These are phyloP conservation scores for Lethenteron camtschaticum DNA, from an alignment of 2,113 vertebrate species.

Conservation along the genomic window DNA sequence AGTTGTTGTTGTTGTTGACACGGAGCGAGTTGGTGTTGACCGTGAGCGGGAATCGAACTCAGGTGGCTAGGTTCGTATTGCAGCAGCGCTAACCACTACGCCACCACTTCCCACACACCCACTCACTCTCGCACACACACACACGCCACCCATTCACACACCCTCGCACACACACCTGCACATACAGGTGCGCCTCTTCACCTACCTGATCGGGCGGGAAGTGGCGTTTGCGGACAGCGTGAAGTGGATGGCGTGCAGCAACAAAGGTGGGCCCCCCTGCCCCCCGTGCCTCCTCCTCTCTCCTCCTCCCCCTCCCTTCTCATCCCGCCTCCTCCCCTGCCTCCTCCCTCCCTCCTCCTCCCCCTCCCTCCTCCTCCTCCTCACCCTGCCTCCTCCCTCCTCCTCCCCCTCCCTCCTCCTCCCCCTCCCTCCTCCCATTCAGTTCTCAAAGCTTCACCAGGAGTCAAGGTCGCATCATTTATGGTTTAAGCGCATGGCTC, in stretches of 20 bases:
- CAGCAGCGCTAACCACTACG: too few species aligned
- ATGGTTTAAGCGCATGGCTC: too few species aligned
- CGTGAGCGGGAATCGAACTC: too few species aligned
- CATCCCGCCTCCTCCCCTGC: neutral
- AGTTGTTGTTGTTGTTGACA: too few species aligned
- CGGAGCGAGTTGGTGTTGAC: too few species aligned
- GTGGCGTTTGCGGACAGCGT: constrained; percentile 91
- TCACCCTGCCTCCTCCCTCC: too few species aligned
- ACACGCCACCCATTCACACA: constrained; percentile 66
- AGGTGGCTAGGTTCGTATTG: too few species aligned
- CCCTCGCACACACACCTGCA: constrained; percentile 71
- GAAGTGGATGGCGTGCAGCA: constrained; percentile 99
- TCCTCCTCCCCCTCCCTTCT: neutral
- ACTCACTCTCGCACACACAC: too few species aligned
- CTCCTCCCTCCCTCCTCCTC: neutral
- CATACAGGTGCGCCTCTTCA: constrained; percentile 80
- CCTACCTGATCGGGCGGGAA: constrained; percentile 91
- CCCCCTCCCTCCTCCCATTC: too few species aligned
- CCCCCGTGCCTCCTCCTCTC: neutral
- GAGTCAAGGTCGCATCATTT: too few species aligned
- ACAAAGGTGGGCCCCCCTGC: constrained; percentile 46
- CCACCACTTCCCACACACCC: too few species aligned
- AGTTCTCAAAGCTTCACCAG: too few species aligned
- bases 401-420: neutral
- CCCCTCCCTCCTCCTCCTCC: neutral